These are phyloP conservation scores for Ochotona curzoniae DNA, from an alignment of 2,113 vertebrate species.

Conservation along the genomic window DNA sequence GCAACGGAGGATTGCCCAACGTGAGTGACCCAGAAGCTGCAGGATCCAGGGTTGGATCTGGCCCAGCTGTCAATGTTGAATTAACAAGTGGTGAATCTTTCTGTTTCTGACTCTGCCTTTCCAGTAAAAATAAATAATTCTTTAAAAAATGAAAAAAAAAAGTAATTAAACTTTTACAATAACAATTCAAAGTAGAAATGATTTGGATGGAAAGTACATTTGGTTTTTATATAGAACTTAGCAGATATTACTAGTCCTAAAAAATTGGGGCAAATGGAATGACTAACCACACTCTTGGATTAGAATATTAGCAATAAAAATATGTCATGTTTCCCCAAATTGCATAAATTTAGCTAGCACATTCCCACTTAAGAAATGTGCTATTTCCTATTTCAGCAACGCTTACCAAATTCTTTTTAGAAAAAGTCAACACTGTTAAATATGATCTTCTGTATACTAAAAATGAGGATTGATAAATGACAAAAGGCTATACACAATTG, in stretches of 20 bases:
- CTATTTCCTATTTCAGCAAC: too few species aligned
- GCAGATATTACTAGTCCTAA: not conserved
- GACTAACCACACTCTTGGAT: not conserved
- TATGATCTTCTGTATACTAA: not conserved
- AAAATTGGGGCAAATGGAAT: not conserved
- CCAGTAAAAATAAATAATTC: too few species aligned
- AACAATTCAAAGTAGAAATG: not conserved
- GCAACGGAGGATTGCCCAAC: too few species aligned
- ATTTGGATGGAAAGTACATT: not conserved
- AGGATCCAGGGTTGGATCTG: too few species aligned
- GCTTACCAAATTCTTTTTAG: not conserved
- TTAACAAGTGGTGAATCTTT: too few species aligned
- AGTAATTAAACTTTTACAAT: not conserved
- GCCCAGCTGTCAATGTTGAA: too few species aligned
- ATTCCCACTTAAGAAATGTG: not conserved
- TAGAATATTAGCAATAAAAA: not conserved
- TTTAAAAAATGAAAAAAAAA: not conserved
- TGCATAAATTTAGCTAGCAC: not conserved
- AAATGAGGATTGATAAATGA: not conserved
- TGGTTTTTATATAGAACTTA: not conserved
- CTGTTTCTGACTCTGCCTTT: too few species aligned
- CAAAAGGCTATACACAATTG: not conserved
- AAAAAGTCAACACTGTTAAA: not conserved
- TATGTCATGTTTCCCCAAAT: not conserved
- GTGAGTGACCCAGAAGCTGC: too few species aligned